Conservation (phyloP, 2,888 invertebrate genomes). For the Agonopterix subpropinquella region DNA sequence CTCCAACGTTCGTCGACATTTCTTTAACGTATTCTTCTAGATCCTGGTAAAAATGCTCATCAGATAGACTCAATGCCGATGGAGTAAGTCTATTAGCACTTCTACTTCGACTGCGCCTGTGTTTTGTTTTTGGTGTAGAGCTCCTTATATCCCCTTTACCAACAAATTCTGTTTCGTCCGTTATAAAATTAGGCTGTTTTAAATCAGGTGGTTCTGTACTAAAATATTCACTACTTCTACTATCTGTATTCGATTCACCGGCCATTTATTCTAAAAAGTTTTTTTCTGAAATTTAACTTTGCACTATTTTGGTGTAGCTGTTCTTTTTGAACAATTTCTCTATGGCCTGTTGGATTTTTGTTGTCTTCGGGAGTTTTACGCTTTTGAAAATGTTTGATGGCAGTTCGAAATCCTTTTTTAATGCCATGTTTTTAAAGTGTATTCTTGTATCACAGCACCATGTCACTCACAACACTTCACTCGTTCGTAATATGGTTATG, state of each 20-base stretch:
- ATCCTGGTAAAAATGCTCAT: conserved; percentile 63
- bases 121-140: conserved; percentile 32
- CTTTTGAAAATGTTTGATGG: conserved; percentile 61
- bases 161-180: conserved; percentile 57
- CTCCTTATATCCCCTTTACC: conserved; percentile 50
- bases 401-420: conserved; percentile 66
- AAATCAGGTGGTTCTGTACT: conserved; percentile 41
- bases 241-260: conserved; percentile 63
- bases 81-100: conserved; percentile 53
- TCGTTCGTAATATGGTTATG: neutral
- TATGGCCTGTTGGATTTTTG: conserved; percentile 51
- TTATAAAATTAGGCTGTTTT: conserved; percentile 41
- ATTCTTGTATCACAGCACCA: conserved; percentile 41
- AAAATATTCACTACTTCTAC: conserved; percentile 35
- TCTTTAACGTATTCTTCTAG: conserved; percentile 67
- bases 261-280: conserved; percentile 57
- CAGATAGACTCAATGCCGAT: conserved; percentile 49
- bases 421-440: conserved; percentile 50
- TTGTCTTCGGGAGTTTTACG: conserved; percentile 48
- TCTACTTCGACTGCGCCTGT: conserved; percentile 56
- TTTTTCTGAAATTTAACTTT: conserved; percentile 42
- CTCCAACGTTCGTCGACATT: conserved; percentile 40
- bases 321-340: conserved; percentile 66
- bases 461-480: conserved; percentile 50
- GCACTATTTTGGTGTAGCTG: conserved; percentile 68